Evolutionary conservation across 2,797 vertebrate genomes (phyloP).

Genomic region (Schizothorax lantsangensis): DNA sequence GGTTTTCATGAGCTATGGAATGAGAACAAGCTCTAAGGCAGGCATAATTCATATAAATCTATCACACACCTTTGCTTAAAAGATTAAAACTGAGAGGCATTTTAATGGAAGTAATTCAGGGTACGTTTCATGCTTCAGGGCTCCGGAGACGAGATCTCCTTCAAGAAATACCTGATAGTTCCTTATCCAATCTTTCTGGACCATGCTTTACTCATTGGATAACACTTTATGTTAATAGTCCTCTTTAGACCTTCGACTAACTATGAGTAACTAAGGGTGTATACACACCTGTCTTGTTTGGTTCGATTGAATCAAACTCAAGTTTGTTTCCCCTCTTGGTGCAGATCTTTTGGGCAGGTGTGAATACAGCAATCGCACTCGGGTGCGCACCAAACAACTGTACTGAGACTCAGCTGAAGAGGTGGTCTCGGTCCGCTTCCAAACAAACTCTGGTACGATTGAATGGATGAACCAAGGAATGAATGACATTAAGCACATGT

Average conservation of each 20-base stretch:
- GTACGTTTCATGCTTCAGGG: constrained; percentile 42
- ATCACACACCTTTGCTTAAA: constrained; percentile 56
- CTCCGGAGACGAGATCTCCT: constrained; percentile 36
- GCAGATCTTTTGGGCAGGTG: no score
- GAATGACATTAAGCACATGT: no score
- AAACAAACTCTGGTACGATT: no score
- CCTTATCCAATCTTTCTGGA: not conserved
- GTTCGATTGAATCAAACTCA: no score
- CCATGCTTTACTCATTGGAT: not conserved
- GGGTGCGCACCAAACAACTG: no score
- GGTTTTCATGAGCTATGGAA: constrained; percentile 57
- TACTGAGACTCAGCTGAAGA: no score
- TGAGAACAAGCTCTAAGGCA: constrained; percentile 32
- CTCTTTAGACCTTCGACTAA: not conserved
- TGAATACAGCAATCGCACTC: no score
- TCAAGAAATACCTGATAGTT: constrained; percentile 45
- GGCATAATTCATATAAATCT: constrained; percentile 46
- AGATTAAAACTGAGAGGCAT: constrained; percentile 52
- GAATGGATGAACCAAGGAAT: no score
- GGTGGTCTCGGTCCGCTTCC: no score
- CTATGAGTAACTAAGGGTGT: no score
- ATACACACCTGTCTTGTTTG: no score
- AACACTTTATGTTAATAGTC: not conserved
- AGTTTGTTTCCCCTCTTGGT: no score
- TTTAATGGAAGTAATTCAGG: constrained; percentile 56